A percentile compares a stretch with the other conserved stretches of the same genome.
phyloP scores from a whole-genome alignment of 1,140 invertebrate genomes.

The Drosophila ficusphila region DNA sequence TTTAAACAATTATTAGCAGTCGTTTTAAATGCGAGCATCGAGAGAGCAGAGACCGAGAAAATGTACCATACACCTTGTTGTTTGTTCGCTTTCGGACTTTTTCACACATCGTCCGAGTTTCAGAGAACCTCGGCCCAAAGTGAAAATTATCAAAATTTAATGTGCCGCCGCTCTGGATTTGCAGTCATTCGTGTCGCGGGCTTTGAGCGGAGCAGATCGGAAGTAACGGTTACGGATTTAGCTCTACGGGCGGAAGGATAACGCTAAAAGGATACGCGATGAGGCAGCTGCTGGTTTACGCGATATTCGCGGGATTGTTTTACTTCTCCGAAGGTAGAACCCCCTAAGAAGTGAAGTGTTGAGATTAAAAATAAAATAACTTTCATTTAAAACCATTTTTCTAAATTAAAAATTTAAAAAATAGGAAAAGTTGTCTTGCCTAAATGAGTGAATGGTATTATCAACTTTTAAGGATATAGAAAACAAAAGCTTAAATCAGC shows the following conservation, averaged over 20 bases:
- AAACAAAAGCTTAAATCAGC: background rate
- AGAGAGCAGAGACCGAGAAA: slow-evolving; percentile 23
- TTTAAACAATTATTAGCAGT: slow-evolving; percentile 60
- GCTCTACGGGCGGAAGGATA: slow-evolving; percentile 28
- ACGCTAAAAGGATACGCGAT: slow-evolving; percentile 39
- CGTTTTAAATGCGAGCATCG: slow-evolving; percentile 34
- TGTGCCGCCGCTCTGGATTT: slow-evolving; percentile 42
- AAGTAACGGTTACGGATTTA: slow-evolving; percentile 16
- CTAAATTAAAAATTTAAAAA: no score
- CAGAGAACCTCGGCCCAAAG: slow-evolving; percentile 42
- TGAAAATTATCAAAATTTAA: slow-evolving; percentile 78
- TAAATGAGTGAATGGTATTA: no score
- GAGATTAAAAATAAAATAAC: background rate
- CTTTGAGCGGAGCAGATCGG: slow-evolving; percentile 49
- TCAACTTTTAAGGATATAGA: no score
- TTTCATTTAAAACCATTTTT: background rate
- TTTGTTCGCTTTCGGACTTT: slow-evolving; percentile 12
- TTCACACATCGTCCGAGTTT: slow-evolving; percentile 62
- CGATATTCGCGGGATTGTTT: slow-evolving; percentile 57
- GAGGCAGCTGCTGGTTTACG: slow-evolving; percentile 56
- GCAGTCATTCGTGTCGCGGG: slow-evolving; percentile 72
- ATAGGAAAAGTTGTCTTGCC: no score
- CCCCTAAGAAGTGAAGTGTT: background rate
- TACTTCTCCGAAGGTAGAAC: slow-evolving; percentile 78
- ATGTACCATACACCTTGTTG: background rate